Percentiles rank a stretch among this genome's conserved stretches.
Evolutionary conservation across 1,140 invertebrate species (phyloP).

Genomic region (Sitodiplosis mosellana): DNA sequence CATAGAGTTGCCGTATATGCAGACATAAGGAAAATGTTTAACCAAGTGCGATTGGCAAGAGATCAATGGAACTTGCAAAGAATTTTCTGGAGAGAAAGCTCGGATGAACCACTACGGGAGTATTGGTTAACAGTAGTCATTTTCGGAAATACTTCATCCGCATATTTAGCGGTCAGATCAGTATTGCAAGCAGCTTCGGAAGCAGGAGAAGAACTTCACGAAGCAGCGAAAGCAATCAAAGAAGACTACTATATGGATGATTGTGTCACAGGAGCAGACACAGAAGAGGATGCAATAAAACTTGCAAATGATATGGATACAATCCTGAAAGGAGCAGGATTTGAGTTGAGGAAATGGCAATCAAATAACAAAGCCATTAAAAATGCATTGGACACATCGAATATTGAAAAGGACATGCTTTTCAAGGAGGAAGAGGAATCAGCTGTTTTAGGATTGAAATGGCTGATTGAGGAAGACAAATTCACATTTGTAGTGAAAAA

Average conservation of each 20-base stretch:
- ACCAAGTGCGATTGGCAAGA: conserved; percentile 8
- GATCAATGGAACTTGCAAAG: conserved; percentile 14
- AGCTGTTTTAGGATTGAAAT: no score
- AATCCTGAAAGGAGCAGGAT: conserved; percentile 11
- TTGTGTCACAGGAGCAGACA: conserved; percentile 11
- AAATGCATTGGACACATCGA: no score
- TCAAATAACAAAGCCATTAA: conserved; percentile 16
- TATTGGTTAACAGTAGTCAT: conserved; percentile 13
- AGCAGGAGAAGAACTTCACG: conserved; percentile 6
- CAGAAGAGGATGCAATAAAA: conserved; percentile 7
- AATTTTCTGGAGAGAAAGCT: conserved; percentile 19
- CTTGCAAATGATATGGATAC: conserved; percentile 8
- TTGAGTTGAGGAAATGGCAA: conserved; percentile 22
- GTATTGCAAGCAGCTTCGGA: neutral
- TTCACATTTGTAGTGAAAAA: conserved; percentile 10
- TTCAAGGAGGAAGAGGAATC: conserved; percentile 6
- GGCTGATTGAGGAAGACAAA: conserved; percentile 13
- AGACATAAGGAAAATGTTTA: conserved; percentile 20
- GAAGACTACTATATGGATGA: conserved; percentile 24
- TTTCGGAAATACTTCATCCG: conserved; percentile 11
- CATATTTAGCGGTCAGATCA: conserved; percentile 8
- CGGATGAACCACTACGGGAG: neutral
- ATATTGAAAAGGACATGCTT: conserved; percentile 4
- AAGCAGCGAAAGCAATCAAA: conserved; percentile 9
- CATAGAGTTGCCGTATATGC: conserved; percentile 13